Evolutionary conservation across 2,797 vertebrate genomes (phyloP), one percentile per base, ranked within the genome.

Genomic region (Gila robusta): DNA sequence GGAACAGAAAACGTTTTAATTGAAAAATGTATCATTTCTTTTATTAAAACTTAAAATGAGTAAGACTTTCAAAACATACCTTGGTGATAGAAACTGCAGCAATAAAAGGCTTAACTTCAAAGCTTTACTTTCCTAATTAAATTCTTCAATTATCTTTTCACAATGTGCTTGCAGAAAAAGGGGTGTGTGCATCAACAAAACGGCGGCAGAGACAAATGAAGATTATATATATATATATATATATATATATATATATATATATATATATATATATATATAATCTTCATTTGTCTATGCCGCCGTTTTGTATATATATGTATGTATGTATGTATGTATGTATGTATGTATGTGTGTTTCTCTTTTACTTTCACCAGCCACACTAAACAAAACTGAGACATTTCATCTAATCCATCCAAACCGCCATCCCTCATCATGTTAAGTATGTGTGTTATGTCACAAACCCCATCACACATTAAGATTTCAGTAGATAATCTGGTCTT

Each of bases 301-400:
- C 28, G 28, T 32, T 32, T 32, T 32, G 4, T 39, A 39, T 39
- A 39, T 39, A 39, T 8, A 39, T 39, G 2, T 8, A 8, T 39
- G 7, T 39, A 2, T 41, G 9, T 37, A 6, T 37, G 0, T 37
- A 6, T 37, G 5, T 37, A 6, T 37, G 5, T 37, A 6, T 37
- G 5, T 37, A 6, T 32, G 28, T 32, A 1, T 47, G 12, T 47
- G 2, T 52, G 14, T 26, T 26, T 73, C 39, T 62, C 37, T 81
- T 77, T 64, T 2, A 6, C 62, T 54, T 26, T 86, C 41, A 81
- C 28, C 82, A 56, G 28, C 56, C 54, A 64, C 21, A 32, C 54
- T 56, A 72, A 89, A 83, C 44, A 39, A 41, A 77, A 14, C 35
- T 66, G 81, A 81, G 81, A 78, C 59, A 5, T 74, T 78, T 86